Evolutionary conservation across 2,797 vertebrate genomes (phyloP).

Genomic region (Chaunax sp.): DNA sequence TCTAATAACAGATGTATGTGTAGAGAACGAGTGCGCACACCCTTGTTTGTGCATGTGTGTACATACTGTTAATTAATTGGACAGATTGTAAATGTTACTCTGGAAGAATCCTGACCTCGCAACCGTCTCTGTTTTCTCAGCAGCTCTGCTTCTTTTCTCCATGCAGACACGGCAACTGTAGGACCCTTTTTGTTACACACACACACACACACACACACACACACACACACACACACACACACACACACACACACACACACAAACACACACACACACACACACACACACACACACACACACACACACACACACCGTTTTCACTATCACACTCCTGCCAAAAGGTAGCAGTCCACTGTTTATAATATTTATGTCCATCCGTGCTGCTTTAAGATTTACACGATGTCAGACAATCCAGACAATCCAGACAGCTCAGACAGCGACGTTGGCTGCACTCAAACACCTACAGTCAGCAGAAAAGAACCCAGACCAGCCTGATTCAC

Average conservation of each 20-base stretch:
- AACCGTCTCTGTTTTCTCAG: conserved; percentile 30
- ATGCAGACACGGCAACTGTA: conserved; percentile 18
- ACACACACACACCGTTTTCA: neutral
- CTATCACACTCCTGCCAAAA: conserved; percentile 5
- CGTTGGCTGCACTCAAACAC: conserved; percentile 35
- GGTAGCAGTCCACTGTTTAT: conserved; percentile 21
- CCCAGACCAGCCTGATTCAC: conserved; percentile 13
- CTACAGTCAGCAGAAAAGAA: conserved; percentile 50
- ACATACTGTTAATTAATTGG: conserved; percentile 34
- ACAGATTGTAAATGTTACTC: conserved; percentile 35
- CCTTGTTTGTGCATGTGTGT: too few relatives aligned
- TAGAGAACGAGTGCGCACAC: neutral
- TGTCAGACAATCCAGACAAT: conserved; percentile 33
- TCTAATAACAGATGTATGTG: neutral
- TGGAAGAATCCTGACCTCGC: conserved; percentile 15
- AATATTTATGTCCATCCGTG: conserved; percentile 32
- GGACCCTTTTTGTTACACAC: conserved; percentile 17
- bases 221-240: conserved; percentile 11
- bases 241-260: conserved; percentile 1
- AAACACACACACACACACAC: too few relatives aligned
- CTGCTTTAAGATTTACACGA: conserved; percentile 30
- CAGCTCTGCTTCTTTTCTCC: too few relatives aligned
- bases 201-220: conserved; percentile 1
- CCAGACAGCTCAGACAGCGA: conserved; percentile 22
- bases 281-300: neutral